Evolutionary conservation across 2,888 invertebrate species (phyloP), one percentile per base, ranked within the genome.

Genomic region (Asteroscopus sphinx): DNA sequence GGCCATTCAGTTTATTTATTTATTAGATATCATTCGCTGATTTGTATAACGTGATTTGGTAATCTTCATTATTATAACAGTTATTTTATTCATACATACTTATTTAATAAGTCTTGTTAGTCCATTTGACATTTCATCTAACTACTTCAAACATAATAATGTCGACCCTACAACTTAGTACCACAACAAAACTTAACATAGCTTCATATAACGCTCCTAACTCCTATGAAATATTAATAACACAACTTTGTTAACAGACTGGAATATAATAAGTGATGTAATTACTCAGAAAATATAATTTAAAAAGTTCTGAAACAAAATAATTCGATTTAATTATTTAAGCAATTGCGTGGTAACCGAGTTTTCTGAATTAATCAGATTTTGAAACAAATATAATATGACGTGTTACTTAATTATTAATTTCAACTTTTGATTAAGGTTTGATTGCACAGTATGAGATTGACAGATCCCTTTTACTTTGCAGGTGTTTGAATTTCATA

Each of bases 191-290:
- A 39, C 36, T 40, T 44, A 13, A 26, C 4, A n/a, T 7, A 11
- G 16, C 4, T 33, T 28, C 9, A 15, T 6, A 6, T 21, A 21
- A 21, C 6, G 21, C 21, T 15, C 13, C 28, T 4, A 40, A 44
- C n/a, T 25, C 36, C 2, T 40, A 12, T 30, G 21, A 65, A 40
- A 36, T 36, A 37, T 25, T 41, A 61, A 44, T 7, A 39, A 45
- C 7, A 33, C 11, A 61, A 45, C 7, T 51, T 46, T 8, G 16
- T 17, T 6, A 33, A 0, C 8, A 28, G n/a, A 21, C 2, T 36
- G 16, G 4, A 26, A 21, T 25, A 55, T 8, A 21, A 4, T 9
- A 17, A 5, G 33, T 8, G 41, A 26, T 25, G 11, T 58, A 28
- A 44, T 26, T 40, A n/a, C 9, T n/a, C 11, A 25, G 7, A 21